Base-by-base conservation (phyloP, 2,888 invertebrate species). In the Vandiemenella viatica region DNA sequence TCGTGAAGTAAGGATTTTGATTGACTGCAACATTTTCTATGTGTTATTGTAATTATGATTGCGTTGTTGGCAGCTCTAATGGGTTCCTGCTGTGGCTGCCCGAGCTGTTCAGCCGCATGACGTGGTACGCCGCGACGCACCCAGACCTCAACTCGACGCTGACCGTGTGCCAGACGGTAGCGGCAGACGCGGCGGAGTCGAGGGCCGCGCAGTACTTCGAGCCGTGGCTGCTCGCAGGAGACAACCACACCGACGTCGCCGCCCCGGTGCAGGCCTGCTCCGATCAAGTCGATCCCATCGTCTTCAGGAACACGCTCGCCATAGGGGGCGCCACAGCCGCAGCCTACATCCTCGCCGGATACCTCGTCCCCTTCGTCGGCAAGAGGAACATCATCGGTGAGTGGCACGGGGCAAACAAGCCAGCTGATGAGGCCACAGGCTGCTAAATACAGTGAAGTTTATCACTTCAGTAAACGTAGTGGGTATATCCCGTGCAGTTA, bases 21-120 rank as follows among this genome's bases (percentile, higher is more conserved):
- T n/a, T n/a, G n/a, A n/a, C n/a, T n/a, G n/a, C n/a, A n/a, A n/a
- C n/a, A n/a, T n/a, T n/a, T n/a, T n/a, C n/a, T n/a, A n/a, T n/a
- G n/a, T n/a, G n/a, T n/a, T n/a, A n/a, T n/a, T n/a, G n/a, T 23
- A 23, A 2, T 13, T 13, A 32, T 32, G n/a, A 32, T 32, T 32
- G 10, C 10, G n/a, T 32, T 32, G 3, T 37, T 40, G 42, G 15
- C 41, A 55, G 55, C 44, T 53, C 52, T 37, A 55, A 56, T 42
- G 54, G 57, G 20, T 59, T 66, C 59, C 62, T 64, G 38, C 62
- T 66, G 60, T 66, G 64, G 63, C 63, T 65, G 47, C 65, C 65
- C 4, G 59, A 63, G 45, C 63, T 66, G 13, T 53, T 65, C 22
- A 64, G 65, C 50, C 60, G 60, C 42, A 58, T 63, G 22, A 60